Evolutionary conservation across 2,113 vertebrate genomes (phyloP), one percentile per base, ranked within the genome.

Genomic region (Antechinus stuartii): DNA sequence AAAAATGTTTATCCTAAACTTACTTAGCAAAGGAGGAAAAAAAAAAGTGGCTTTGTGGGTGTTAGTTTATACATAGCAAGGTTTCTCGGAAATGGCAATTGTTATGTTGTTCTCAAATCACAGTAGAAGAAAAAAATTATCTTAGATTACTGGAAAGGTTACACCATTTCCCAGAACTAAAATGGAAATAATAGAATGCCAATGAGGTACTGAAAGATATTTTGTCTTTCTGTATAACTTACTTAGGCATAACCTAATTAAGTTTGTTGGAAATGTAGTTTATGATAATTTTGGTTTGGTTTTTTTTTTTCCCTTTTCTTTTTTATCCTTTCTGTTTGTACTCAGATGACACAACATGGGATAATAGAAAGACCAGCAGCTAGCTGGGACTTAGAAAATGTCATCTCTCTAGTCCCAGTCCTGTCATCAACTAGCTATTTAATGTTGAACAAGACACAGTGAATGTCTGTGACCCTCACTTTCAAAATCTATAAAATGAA

Each of bases 121-220:
- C 52, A 93, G 46, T 57, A 89, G 84, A 97, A 91, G 53, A 93
- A 92, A 93, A 52, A 84, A 95, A 94, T 95, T 76, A 90, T 91
- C 54, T 94, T 95, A 91, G 94, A 91, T 96, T 94, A 92, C 57
- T n/a, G 93, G 91, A 92, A 95, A 94, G 46, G 12, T 24, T 90
- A 91, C 94, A 91, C 50, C 90, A 95, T 93, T 95, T 94, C 56
- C 16, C 89, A 91, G 96, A 92, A 96, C 68, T 42, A n/a, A 68
- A 2, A 84, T 54, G 53, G 42, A 94, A 96, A 95, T 96, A 56
- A 55, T 94, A 42, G 1, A 54, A 30, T 53, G 30, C 92, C 50
- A 92, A 93, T 68, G 46, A 84, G 16, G n/a, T 42, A 42, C 7
- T 84, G 19, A 7, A 42, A 35, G 91, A 3, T 61, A 57, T 93